phyloP scores from a whole-genome alignment of 2,888 invertebrate species.

The Eudasyphora cyanicolor region DNA sequence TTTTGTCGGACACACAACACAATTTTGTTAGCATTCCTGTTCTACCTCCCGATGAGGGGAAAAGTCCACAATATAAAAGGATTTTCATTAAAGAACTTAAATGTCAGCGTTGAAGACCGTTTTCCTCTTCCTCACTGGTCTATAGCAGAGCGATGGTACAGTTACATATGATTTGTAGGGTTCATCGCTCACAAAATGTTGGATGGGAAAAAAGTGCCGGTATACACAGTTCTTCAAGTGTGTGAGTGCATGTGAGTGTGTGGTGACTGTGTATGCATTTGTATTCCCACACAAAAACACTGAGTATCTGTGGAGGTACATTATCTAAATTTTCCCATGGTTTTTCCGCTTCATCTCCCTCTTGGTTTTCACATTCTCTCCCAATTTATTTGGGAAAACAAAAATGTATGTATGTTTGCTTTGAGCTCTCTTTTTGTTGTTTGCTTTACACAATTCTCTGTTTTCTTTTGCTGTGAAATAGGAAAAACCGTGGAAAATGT shows the following conservation, averaged over 20 bases:
- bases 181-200: neutral
- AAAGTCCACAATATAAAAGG: neutral
- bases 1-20: too few relatives aligned
- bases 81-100: neutral
- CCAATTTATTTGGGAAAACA: neutral
- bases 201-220: constrained; percentile 45
- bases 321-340: constrained; percentile 35
- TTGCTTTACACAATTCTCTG: neutral
- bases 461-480: neutral
- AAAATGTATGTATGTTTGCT: neutral
- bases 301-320: neutral
- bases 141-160: constrained; percentile 43
- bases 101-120: neutral
- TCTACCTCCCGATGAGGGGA: neutral
- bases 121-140: constrained; percentile 33
- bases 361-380: neutral
- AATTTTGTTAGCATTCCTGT: too few relatives aligned
- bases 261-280: neutral
- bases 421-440: neutral
- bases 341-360: neutral
- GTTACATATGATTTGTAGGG: constrained; percentile 52
- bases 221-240: neutral
- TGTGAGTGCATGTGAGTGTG: neutral
- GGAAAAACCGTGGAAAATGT: neutral
- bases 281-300: neutral